Base-by-base conservation (phyloP, 1,140 invertebrate genomes). In the Episyrphus balteatus region DNA sequence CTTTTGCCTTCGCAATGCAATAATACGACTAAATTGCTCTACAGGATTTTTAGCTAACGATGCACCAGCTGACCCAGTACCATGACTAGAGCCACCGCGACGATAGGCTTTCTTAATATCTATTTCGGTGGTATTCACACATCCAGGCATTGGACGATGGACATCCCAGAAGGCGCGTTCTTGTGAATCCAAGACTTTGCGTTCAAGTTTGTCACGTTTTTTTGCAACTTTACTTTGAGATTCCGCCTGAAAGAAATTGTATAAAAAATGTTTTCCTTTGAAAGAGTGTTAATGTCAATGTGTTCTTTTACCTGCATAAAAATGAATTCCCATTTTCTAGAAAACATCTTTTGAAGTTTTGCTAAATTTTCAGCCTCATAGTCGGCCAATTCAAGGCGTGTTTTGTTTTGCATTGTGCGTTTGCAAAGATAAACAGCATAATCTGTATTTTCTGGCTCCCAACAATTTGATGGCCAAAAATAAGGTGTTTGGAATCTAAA, bases 341-440 rank as follows among this genome's bases (percentile, higher is more conserved):
- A 94, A 70, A 99, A 98, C 89, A 98, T 97, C 76, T 99, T 99
- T 73, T 99, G 96, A 32, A 99, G 73, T 47, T 93, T 76, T 2
- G 96, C 94, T 44, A 99, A 73, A 65, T 97, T 98, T 68, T 99
- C 96, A 1, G 95, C 93, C 66, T 99, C 96, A 66, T 98, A 99
- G 71, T 98, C 93, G 1, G 95, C 94, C 55, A 99, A 73, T 69
- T 98, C 96, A 42, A 99, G 71, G 41, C 95, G 76, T 5, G 95
- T 92, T 70, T 99, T 99, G 69, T 99, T 99, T 73, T 99, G 95
- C 96, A 99, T 99, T 19, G 96, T 99, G 47, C 96, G 77, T 73
- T 99, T 99, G 75, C 96, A 99, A 45, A 99, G 78, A 74, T 99
- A 99, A 3, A 99, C 96, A 61, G 96, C 95, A 74, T 99, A 99